These are phyloP conservation scores for Podarcis muralis DNA, from an alignment of 2,113 vertebrate genomes.

Conservation along the genomic window DNA sequence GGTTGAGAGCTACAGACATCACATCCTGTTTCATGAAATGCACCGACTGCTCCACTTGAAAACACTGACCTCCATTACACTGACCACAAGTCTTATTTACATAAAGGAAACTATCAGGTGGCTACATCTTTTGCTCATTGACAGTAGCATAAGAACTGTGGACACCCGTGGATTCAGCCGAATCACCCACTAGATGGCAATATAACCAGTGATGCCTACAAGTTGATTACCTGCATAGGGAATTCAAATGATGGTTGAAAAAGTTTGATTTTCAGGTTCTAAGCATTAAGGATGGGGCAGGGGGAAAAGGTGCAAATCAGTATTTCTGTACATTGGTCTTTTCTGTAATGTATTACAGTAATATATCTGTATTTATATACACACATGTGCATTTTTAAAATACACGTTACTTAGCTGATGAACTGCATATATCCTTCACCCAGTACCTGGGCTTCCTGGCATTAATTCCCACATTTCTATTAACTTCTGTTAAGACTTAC, in stretches of 20 bases:
- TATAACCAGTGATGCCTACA: neutral
- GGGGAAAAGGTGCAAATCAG: neutral
- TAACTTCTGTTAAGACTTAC: neutral
- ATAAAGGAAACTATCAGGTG: neutral
- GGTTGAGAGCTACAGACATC: neutral
- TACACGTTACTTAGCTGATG: neutral
- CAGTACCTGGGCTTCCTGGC: neutral
- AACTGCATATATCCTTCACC: neutral
- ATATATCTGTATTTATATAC: too few relatives aligned
- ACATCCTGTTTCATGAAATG: neutral
- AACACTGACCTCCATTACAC: neutral
- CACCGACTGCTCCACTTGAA: neutral
- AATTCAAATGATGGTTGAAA: neutral
- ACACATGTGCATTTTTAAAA: too few relatives aligned
- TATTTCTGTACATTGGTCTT: neutral
- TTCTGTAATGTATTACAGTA: neutral
- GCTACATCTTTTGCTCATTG: neutral
- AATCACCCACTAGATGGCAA: slow-evolving; percentile 29
- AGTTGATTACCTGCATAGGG: neutral
- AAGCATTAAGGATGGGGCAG: neutral
- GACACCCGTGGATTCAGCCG: neutral
- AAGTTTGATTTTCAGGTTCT: neutral
- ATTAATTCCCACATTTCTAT: neutral
- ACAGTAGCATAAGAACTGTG: neutral
- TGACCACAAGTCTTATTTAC: neutral